Base-by-base conservation (phyloP, 2,888 invertebrate species). In the Emesis russula region DNA sequence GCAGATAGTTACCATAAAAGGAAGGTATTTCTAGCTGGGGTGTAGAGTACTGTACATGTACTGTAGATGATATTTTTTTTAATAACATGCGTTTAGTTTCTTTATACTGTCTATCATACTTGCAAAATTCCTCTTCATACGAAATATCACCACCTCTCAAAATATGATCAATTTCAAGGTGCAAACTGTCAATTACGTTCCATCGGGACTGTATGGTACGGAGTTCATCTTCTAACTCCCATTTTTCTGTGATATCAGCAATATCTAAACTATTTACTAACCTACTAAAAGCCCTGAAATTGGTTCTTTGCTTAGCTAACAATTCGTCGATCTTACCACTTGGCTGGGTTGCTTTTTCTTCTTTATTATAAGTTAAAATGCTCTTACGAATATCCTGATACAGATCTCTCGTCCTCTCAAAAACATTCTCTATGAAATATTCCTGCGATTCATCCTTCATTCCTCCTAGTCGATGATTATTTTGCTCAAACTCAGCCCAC, bases 1-100 rank as follows among this genome's bases (percentile, higher is more conserved):
- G 75, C n/a, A 86, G 53, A 66, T 90, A 93, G 31, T 83, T 83
- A 15, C 91, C 91, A 15, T 58, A 85, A 70, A 92, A 91, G 7
- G 31, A 44, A 0, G 91, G 89, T 15, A 89, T 85, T 31, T 92
- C 86, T 25, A 91, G 33, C 66, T 81, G 66, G 38, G 85, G 83
- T 9, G 83, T 88, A 13, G 85, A 66, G 33, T 82, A 74, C 41
- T 74, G 81, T 7, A 73, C 15, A 73, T 88, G 79, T 33, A 81
- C 0, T 33, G n/a, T n/a, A 1, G 25, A 25, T 70, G n/a, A 81
- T 66, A 31, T 33, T 79, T 48, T n/a, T 76, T 31, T 73, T 33
- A 85, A 83, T 33, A 87, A 75, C 2, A 31, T 18, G 25, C 75
- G 76, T 41, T 87, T 87, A 13, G 53, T 66, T 5, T 76, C 25